A percentile compares a stretch with the other conserved stretches of the same genome.
Conservation (phyloP, 2,888 invertebrate species). For the Caenorhabditis sp. region DNA sequence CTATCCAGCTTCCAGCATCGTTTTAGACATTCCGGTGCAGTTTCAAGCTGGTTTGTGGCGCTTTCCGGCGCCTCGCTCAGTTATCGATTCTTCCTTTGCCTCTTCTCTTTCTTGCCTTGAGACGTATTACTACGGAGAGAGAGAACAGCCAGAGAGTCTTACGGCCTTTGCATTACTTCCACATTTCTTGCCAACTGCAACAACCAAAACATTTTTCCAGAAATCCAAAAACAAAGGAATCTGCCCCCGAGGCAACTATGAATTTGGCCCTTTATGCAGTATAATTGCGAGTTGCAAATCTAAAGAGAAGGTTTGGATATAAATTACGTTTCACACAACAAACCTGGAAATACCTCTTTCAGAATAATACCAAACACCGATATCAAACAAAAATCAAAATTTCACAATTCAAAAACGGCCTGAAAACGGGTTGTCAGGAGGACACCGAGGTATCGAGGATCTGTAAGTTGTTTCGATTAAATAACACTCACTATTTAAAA, state of each 20-base stretch:
- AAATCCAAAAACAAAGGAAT: neutral
- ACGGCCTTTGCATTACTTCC: constrained; percentile 15
- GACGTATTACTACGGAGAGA: constrained; percentile 29
- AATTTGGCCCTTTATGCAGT: neutral
- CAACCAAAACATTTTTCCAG: neutral
- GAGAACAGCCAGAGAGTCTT: constrained; percentile 13
- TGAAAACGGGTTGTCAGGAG: neutral
- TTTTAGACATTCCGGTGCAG: neutral
- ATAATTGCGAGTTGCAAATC: neutral
- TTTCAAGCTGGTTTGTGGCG: neutral
- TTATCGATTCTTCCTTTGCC: constrained; percentile 46
- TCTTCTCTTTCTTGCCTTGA: constrained; percentile 17
- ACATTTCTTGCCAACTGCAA: constrained; percentile 1
- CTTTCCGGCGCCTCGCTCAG: constrained; percentile 14
- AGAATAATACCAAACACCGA: neutral
- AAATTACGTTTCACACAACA: neutral
- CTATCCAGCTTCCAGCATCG: neutral
- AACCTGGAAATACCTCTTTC: neutral
- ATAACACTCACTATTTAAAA: too few relatives aligned
- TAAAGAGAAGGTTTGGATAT: neutral
- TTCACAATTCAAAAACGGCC: neutral
- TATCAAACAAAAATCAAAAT: neutral
- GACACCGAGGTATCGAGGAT: constrained; percentile 1
- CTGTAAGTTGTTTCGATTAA: neutral
- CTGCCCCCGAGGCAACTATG: neutral